Conservation (phyloP, 1,140 invertebrate genomes). For the Tribolium castaneum region DNA sequence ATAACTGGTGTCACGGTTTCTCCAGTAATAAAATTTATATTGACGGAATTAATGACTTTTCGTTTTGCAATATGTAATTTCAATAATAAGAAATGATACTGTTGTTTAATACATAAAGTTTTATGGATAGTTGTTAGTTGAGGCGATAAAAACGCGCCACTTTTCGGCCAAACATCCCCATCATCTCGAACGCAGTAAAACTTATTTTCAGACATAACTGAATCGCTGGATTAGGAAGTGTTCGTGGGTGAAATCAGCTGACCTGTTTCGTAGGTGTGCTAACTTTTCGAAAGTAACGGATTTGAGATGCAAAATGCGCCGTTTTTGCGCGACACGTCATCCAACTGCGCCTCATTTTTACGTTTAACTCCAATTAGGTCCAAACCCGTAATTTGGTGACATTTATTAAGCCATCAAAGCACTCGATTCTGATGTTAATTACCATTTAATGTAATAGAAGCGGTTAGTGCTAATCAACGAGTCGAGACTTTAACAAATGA, state of each 20-base stretch:
- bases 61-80: constrained; percentile 39
- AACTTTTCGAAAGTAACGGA: constrained; percentile 29
- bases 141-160: neutral
- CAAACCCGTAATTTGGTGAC: constrained; percentile 34
- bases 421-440: constrained; percentile 19
- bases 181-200: constrained; percentile 3
- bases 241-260: constrained; percentile 31
- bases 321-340: constrained; percentile 8
- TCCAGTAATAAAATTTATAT: constrained; percentile 35
- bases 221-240: constrained; percentile 32
- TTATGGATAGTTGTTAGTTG: neutral
- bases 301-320: constrained; percentile 24
- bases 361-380: constrained; percentile 23
- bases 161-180: neutral
- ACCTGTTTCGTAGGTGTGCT: constrained; percentile 34
- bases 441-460: constrained; percentile 33
- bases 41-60: constrained; percentile 40
- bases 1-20: constrained; percentile 40
- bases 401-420: constrained; percentile 32
- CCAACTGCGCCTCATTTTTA: constrained; percentile 9
- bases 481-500: constrained; percentile 17
- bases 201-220: constrained; percentile 25
- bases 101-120: constrained; percentile 20
- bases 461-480: constrained; percentile 15
- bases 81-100: constrained; percentile 32